Evolutionary conservation across 2,797 vertebrate genomes (phyloP), one percentile per base, ranked within the genome.

Genomic region (Dicrostonyx torquatus): DNA sequence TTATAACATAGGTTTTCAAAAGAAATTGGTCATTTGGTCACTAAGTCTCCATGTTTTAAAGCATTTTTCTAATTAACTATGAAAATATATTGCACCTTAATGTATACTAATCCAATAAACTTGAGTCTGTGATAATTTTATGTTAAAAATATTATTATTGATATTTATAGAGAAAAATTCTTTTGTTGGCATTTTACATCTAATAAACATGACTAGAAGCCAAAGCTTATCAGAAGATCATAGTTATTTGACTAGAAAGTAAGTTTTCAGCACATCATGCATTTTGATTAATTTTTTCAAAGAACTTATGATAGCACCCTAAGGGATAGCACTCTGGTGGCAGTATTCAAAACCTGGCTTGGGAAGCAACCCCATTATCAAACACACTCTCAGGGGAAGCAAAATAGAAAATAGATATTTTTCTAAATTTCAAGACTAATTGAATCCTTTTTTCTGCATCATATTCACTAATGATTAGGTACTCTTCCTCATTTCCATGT

Each of bases 381-480:
- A 88, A 76, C 13, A 77, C 3, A 70, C 6, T 85, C 50, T 79
- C 15, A 2, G 77, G 10, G 77, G 17, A 12, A 76, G 77, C 77
- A 84, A 79, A 84, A 79, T 34, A 17, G 62, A 79, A 53, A 78
- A 43, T 66, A 70, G 80, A 37, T 26, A 48, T 34, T 80, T 93
- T 77, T 72, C 43, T 89, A 83, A 96, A 83, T 89, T 55, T 83
- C 92, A 94, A 20, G 34, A 53, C 7, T 73, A 83, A 93, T 68
- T 17, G 22, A 89, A 86, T 86, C 31, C 29, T 79, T 70, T 90
- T 91, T 89, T 5, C 10, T 64, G 2, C 37, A 89, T 17, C n/a
- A 45, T 72, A 64, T 31, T 45, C 22, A 85, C 15, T 70, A 76
- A 29, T 22, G 55, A 22, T 64, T 77, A 58, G 34, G 14, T 53